Evolutionary conservation across 1,140 invertebrate species (phyloP).

Genomic region (Drosophila bifasciata): DNA sequence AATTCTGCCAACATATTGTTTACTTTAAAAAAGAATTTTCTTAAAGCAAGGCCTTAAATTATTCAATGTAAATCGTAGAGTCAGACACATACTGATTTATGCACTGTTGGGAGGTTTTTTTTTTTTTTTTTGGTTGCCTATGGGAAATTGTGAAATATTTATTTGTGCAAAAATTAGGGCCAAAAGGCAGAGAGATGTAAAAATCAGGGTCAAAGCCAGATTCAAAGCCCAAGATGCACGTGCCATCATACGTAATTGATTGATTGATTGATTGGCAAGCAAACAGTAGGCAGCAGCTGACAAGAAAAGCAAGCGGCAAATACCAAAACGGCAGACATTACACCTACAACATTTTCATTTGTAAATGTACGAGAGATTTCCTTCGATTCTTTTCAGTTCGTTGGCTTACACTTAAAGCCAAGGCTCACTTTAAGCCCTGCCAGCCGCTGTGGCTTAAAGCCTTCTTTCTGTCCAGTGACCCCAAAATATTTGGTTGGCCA

Average conservation of each 20-base stretch:
- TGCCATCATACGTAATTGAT: conserved; percentile 53
- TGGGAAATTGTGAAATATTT: conserved; percentile 57
- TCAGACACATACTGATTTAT: conserved; percentile 33
- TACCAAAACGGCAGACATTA: conserved; percentile 19
- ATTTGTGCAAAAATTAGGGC: conserved; percentile 43
- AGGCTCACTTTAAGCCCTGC: background rate
- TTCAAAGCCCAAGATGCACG: conserved; percentile 35
- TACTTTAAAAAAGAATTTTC: conserved; percentile 1
- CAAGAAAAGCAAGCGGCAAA: conserved; percentile 48
- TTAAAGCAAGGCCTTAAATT: conserved; percentile 34
- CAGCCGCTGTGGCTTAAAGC: too few relatives aligned
- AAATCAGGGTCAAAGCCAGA: background rate
- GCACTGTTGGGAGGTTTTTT: conserved; percentile 30
- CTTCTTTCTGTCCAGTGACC: conserved; percentile 6
- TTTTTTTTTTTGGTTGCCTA: background rate
- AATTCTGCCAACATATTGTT: conserved; percentile 10
- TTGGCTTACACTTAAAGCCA: background rate
- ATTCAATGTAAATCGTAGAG: conserved; percentile 38
- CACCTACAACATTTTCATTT: conserved; percentile 20
- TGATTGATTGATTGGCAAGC: conserved; percentile 56
- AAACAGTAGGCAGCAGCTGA: conserved; percentile 62
- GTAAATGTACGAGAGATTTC: conserved; percentile 6
- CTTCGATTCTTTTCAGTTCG: too few relatives aligned
- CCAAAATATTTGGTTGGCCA: background rate
- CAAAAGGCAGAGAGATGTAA: conserved; percentile 29